Base-by-base conservation (phyloP, 2,888 invertebrate genomes). In the Hyposoter dolosus region DNA sequence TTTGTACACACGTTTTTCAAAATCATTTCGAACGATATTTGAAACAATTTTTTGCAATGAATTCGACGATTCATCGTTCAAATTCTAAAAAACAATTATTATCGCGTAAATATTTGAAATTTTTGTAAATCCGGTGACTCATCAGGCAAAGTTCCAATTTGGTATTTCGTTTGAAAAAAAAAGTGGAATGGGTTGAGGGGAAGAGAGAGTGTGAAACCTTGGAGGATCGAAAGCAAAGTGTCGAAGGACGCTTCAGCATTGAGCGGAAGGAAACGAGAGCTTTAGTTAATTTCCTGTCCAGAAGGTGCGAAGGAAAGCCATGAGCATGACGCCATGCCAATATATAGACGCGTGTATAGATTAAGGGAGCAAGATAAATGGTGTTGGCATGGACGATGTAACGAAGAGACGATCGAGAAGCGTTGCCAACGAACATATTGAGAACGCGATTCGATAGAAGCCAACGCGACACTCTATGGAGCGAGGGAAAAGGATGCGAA, bases 201-300 rank as follows among this genome's bases (percentile, higher is more conserved):
- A 10, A 32, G 47, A 10, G 56, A 40, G 43, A 72, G 35, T 23
- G 32, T 40, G 45, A 60, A 53, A 63, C 68, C 17, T 69, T 60
- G 28, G 43, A 78, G 50, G 77, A 23, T 63, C 10, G 35, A 15
- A 28, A 15, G 19, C 23, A 32, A 47, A 66, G 76, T 76, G 65
- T 60, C 40, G 65, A 76, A 86, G 82, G 80, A 75, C 63, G 74
- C 28, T 68, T 63, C 45, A n/a, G 60, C 75, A n/a, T n/a, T 23
- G 0, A 66, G 40, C 88, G 89, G 88, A 89, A 88, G 85, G 85
- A 83, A 85, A 75, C 75, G 79, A 80, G 87, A 90, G 89, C 88
- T 89, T 88, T 87, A 87, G 88, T 89, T 90, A 89, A 90, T 90
- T 90, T 90, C 90, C 90, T 89, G 90, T 88, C 78, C 82, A 83